Percentiles rank a stretch among this genome's conserved stretches.
These are phyloP conservation scores for Hemichromis elongatus DNA, from an alignment of 2,113 vertebrate genomes.

Conservation along the genomic window DNA sequence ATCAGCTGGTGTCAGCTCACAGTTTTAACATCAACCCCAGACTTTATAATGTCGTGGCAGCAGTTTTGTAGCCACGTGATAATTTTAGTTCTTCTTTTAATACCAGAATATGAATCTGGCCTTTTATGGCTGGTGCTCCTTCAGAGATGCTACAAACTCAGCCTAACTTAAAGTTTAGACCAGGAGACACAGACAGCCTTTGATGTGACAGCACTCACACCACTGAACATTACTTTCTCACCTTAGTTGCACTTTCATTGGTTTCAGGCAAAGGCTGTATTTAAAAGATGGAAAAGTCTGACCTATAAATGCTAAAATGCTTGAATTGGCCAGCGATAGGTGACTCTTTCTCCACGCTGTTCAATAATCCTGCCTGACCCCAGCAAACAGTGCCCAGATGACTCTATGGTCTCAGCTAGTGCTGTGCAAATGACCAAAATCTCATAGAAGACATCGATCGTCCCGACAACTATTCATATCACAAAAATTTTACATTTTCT, in stretches of 20 bases:
- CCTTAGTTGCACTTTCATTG: not conserved
- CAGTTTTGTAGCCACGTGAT: not conserved
- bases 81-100: not conserved
- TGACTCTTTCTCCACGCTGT: not conserved
- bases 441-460: too few species aligned
- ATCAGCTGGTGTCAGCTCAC: not conserved
- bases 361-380: not conserved
- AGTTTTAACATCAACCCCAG: not conserved
- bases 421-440: too few species aligned
- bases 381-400: not conserved
- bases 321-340: not conserved
- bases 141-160: not conserved
- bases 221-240: not conserved
- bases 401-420: not conserved
- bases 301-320: not conserved
- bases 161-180: not conserved
- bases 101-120: not conserved
- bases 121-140: not conserved
- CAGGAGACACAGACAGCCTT: not conserved
- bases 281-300: not conserved
- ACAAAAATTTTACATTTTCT: too few species aligned
- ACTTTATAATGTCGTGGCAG: not conserved
- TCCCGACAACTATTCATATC: too few species aligned
- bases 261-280: not conserved
- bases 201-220: not conserved